phyloP scores from a whole-genome alignment of 2,888 invertebrate genomes.

The Phengaris arion region DNA sequence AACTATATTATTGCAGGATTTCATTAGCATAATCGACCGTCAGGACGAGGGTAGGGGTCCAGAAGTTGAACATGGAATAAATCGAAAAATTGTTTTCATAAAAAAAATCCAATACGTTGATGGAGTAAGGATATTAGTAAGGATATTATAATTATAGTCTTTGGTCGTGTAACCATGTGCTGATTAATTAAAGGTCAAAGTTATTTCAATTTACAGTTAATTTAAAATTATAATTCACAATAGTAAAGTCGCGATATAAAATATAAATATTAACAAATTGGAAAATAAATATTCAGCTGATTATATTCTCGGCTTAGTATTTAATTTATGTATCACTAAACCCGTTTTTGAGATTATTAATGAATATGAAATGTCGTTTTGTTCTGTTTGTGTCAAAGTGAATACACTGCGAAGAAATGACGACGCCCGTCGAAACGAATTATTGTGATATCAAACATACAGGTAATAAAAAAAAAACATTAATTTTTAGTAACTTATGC shows the following conservation, averaged over 20 bases:
- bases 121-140: no score
- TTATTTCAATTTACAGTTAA: neutral
- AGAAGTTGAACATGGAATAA: no score
- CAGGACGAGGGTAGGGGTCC: no score
- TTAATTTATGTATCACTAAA: conserved; percentile 5
- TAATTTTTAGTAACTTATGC: neutral
- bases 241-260: neutral
- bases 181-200: no score
- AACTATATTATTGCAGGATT: no score
- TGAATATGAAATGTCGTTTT: neutral
- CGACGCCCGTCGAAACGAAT: neutral
- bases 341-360: neutral
- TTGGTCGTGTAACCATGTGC: no score
- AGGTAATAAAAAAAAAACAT: neutral
- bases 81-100: no score
- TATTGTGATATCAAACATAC: neutral
- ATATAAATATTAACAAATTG: neutral
- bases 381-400: neutral
- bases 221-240: neutral
- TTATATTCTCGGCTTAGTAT: neutral
- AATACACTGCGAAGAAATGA: neutral
- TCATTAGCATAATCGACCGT: no score
- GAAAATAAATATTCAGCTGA: neutral
- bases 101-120: no score
- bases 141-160: no score